These are phyloP conservation scores for Calyptommatus sinebrachiatus DNA, from an alignment of 2,113 vertebrate species.

Conservation along the genomic window DNA sequence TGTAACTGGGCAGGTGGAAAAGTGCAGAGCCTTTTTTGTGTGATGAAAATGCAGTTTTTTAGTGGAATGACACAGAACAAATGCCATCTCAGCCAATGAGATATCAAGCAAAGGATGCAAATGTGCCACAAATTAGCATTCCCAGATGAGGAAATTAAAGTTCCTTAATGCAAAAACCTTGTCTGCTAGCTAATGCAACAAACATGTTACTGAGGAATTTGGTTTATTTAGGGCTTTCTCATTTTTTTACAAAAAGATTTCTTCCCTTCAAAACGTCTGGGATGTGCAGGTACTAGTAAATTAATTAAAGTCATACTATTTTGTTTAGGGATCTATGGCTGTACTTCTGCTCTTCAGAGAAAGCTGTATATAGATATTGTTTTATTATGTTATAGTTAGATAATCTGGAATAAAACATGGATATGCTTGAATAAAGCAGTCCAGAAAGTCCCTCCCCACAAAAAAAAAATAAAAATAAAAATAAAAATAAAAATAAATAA, in stretches of 20 bases:
- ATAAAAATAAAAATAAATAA: too few relatives aligned
- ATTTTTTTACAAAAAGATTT: constrained; percentile 53
- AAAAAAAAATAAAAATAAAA: too few relatives aligned
- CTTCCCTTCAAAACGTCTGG: constrained; percentile 62
- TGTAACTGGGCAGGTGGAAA: constrained; percentile 52
- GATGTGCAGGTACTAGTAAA: constrained; percentile 14
- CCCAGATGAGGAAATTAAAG: constrained; percentile 64
- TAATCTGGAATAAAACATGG: too few relatives aligned
- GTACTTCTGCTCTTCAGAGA: too few relatives aligned
- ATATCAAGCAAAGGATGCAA: not conserved
- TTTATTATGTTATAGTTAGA: too few relatives aligned
- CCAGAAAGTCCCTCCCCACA: too few relatives aligned
- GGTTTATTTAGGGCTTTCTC: constrained; percentile 56
- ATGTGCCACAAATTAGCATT: constrained; percentile 48
- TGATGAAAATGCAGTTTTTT: constrained; percentile 24
- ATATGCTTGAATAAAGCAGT: too few relatives aligned
- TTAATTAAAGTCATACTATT: constrained; percentile 46
- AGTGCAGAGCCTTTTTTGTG: constrained; percentile 18
- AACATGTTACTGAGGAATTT: constrained; percentile 61
- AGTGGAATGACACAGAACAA: constrained; percentile 46
- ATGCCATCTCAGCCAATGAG: constrained; percentile 37
- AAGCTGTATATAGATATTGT: too few relatives aligned
- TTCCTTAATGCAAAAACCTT: constrained; percentile 65
- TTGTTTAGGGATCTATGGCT: not conserved
- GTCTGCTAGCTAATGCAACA: constrained; percentile 55